These are phyloP conservation scores for Teinopalpus imperialis DNA, from an alignment of 2,888 invertebrate species.

Conservation along the genomic window DNA sequence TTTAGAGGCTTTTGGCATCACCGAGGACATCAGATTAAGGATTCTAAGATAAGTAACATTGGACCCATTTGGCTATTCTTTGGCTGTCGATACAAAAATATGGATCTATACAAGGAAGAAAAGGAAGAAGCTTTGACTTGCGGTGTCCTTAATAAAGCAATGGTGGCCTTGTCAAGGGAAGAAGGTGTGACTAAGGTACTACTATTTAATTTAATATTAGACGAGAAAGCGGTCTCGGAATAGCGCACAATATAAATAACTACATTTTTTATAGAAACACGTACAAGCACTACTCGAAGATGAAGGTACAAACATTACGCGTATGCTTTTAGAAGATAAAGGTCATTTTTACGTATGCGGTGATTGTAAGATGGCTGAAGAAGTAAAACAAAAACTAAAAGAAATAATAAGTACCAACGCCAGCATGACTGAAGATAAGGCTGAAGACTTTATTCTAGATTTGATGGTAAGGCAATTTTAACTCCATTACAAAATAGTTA, in stretches of 20 bases:
- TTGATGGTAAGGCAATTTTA: conserved; percentile 93
- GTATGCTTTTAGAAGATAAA: conserved; percentile 87
- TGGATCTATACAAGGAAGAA: conserved; percentile 92
- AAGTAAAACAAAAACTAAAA: conserved; percentile 94
- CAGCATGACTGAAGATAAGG: conserved; percentile 87
- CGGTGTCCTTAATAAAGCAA: conserved; percentile 87
- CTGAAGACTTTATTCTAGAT: conserved; percentile 90
- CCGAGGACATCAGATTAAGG: conserved; percentile 61
- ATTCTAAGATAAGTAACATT: conserved; percentile 39
- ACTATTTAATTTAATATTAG: no score
- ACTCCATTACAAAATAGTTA: no score
- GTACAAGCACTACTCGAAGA: conserved; percentile 93
- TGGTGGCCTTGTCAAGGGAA: conserved; percentile 92
- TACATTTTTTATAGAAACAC: conserved; percentile 86
- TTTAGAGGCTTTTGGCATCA: conserved; percentile 97
- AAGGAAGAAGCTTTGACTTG: conserved; percentile 86
- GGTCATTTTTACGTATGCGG: conserved; percentile 98
- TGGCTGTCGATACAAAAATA: conserved; percentile 89
- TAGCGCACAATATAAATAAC: background rate
- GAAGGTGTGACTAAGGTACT: conserved; percentile 88
- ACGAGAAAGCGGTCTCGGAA: no score
- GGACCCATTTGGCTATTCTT: conserved; percentile 90
- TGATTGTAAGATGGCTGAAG: conserved; percentile 98
- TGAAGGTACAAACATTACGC: conserved; percentile 88
- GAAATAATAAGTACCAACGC: conserved; percentile 86